phyloP scores from a whole-genome alignment of 2,797 vertebrate species.

The Apogon talboti region DNA sequence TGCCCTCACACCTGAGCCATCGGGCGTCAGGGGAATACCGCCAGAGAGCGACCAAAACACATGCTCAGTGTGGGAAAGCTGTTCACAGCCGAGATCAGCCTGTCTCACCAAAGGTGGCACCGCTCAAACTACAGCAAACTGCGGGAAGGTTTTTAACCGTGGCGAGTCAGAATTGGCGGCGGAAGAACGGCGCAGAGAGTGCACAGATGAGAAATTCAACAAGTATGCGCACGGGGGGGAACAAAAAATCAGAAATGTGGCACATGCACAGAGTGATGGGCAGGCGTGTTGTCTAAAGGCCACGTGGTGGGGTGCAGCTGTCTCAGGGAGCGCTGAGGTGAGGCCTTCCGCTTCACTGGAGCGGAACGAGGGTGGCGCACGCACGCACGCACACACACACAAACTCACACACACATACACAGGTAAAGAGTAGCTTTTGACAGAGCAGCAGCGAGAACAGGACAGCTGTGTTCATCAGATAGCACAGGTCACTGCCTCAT shows the following conservation, averaged over 20 bases:
- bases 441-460: slow-evolving; percentile 71
- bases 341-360: slow-evolving; percentile 82
- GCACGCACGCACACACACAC: slow-evolving; percentile 36
- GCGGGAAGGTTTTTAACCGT: slow-evolving; percentile 25
- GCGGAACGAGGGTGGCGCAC: slow-evolving; percentile 71
- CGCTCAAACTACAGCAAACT: slow-evolving; percentile 33
- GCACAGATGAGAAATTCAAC: slow-evolving; percentile 70
- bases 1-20: slow-evolving; percentile 84
- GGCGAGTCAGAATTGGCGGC: not conserved
- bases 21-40: slow-evolving; percentile 66
- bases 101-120: slow-evolving; percentile 30
- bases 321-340: slow-evolving; percentile 83
- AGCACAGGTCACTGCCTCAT: slow-evolving; percentile 86
- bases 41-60: slow-evolving; percentile 65
- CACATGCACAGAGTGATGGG: slow-evolving; percentile 70
- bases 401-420: slow-evolving; percentile 54
- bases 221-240: slow-evolving; percentile 54
- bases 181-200: not conserved
- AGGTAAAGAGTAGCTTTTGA: slow-evolving; percentile 79
- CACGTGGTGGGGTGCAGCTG: slow-evolving; percentile 84
- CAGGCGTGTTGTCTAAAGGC: slow-evolving; percentile 75
- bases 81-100: slow-evolving; percentile 35
- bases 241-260: slow-evolving; percentile 62
- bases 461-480: slow-evolving; percentile 85
- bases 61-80: slow-evolving; percentile 66